Base-by-base conservation (phyloP, 2,888 invertebrate species). In the Cheilosia vernalis region DNA sequence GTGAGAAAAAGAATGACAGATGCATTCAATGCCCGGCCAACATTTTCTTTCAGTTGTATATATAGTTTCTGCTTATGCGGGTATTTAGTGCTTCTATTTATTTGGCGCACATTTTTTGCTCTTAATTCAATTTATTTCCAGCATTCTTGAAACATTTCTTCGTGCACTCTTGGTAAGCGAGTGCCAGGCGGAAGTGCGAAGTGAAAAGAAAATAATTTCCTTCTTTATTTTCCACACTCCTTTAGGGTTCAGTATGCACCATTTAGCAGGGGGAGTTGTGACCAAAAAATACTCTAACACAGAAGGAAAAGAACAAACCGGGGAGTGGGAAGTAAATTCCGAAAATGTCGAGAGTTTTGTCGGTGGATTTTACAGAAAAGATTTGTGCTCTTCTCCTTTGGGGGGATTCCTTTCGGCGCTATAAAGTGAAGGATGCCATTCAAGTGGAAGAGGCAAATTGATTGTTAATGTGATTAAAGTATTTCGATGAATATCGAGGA, bases 381-480 rank as follows among this genome's bases (percentile, higher is more conserved):
- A 21, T 49, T 19, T 49, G 21, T 7, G 37, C 27, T 37, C 64
- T 56, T 55, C 27, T 40, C 44, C 51, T 37, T 21, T 53, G 10
- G 40, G 17, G n/a, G 42, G 27, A 53, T 53, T 10, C 21, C 42
- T 15, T 66, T 47, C 44, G 37, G 37, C 37, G 30, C 30, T 9
- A 37, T 10, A 60, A 37, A 53, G 51, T 63, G 44, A 69, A 69
- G 69, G 61, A 77, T 77, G 47, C 69, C 77, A 63, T 24, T 77
- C 37, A 69, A 77, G 77, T 77, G 77, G 77, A 77, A 77, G 69
- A 69, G 27, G 61, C 33, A 69, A 77, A 77, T 77, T 77, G 61
- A 77, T 77, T 77, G 69, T 77, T 77, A 77, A 77, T 77, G 67
- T 69, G 77, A 77, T 77, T 77, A 67, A 77, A 77, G 69, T 60